Base-by-base conservation (phyloP, 2,888 invertebrate species). In the Drosophila anceps region DNA sequence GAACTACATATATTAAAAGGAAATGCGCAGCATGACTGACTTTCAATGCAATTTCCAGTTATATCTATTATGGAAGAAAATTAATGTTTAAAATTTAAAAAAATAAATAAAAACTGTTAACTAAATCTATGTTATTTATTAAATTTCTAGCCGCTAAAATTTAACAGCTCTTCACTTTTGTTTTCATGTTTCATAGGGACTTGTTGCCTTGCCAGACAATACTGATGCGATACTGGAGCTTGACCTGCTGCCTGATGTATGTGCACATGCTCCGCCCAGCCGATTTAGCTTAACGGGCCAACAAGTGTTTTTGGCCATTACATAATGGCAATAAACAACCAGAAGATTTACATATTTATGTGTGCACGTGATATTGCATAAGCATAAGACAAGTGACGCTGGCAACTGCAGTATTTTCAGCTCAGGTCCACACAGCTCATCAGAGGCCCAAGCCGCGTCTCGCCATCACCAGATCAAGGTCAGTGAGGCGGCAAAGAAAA, bases 301-400 rank as follows among this genome's bases (percentile, higher is more conserved):
- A 65, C 74, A 78, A 78, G 74, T 78, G 78, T 58, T 75, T 50
- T 72, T 51, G 15, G 29, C n/a, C 71, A 73, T 85, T 85, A 68
- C 81, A 79, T 77, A 84, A 85, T 61, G 62, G 10, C 13, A 59
- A 78, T 80, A 82, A 80, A 84, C 57, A 77, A 77, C 68, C 67
- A 87, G 82, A 82, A 87, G 78, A 82, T 69, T 81, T 76, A 76
- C 67, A 69, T 78, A 69, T 73, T 68, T 76, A 69, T 71, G 73
- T 73, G 48, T 64, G 73, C 80, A 82, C 84, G 79, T 80, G 87
- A 41, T 65, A 69, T 84, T 84, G 76, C 87, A 87, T 84, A 84
- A 84, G 72, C 74, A 67, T 63, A 57, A 66, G 64, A 35, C 65
- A 55, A 24, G 55, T 74, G 72, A 80, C 63, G 68, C 73, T 51